Conservation (phyloP, 2,888 invertebrate species). For the Dynastes hyllus region DNA sequence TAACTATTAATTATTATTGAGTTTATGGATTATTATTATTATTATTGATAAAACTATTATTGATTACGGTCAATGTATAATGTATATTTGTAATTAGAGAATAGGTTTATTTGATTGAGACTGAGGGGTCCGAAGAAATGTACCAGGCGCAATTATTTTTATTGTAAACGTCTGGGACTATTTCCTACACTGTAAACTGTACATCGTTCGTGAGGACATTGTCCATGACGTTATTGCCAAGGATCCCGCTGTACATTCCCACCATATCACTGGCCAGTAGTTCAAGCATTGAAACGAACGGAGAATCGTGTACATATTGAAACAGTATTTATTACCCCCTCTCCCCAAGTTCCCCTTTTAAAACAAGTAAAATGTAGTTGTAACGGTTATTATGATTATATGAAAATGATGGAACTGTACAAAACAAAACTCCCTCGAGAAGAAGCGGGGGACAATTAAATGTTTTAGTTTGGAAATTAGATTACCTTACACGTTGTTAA, state of each 20-base stretch:
- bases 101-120: conserved; percentile 70
- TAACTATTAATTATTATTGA: conserved; percentile 60
- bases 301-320: conserved; percentile 26
- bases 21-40: conserved; percentile 61
- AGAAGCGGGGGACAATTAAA: not conserved
- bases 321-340: conserved; percentile 56
- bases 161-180: conserved; percentile 46
- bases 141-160: not conserved
- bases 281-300: conserved; percentile 57
- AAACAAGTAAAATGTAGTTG: conserved; percentile 23
- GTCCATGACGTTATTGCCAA: conserved; percentile 55
- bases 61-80: conserved; percentile 53
- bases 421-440: conserved; percentile 30
- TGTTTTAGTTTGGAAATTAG: conserved; percentile 37
- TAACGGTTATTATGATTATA: conserved; percentile 16
- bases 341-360: too few species aligned
- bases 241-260: conserved; percentile 69
- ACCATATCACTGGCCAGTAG: conserved; percentile 71
- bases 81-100: conserved; percentile 70
- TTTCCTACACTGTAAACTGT: conserved; percentile 42
- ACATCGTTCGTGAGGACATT: conserved; percentile 33
- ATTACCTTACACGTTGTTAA: conserved; percentile 37
- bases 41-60: conserved; percentile 54
- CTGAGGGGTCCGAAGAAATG: conserved; percentile 64
- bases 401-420: conserved; percentile 40